Evolutionary conservation across 1,140 invertebrate species (phyloP).

Genomic region (Platorchestia sp.): DNA sequence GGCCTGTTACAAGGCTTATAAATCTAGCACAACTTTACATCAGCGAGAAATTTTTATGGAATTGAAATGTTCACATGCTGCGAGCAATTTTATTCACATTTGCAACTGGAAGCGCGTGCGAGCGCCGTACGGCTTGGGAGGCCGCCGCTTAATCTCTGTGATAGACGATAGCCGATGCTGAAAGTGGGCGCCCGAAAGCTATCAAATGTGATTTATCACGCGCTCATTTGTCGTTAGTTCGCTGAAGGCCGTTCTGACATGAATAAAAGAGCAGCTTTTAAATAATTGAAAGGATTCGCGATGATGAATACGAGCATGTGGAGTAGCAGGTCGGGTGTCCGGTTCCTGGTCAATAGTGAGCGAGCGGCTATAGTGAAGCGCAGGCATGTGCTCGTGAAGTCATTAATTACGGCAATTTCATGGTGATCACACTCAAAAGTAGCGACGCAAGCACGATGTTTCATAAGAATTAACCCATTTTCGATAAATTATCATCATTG

Average conservation of each 20-base stretch:
- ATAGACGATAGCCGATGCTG: not conserved
- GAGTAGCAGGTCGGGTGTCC: not conserved
- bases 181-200: not conserved
- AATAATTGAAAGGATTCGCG: not conserved
- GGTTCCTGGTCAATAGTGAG: not conserved
- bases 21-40: not conserved
- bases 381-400: not conserved
- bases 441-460: not conserved
- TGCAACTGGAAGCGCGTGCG: not conserved
- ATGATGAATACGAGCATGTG: not conserved
- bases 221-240: not conserved
- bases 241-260: not conserved
- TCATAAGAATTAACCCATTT: not conserved
- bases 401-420: not conserved
- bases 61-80: not conserved
- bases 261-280: conserved; percentile 1
- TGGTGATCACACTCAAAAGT: not conserved
- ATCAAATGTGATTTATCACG: not conserved
- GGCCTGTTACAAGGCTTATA: not conserved
- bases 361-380: not conserved
- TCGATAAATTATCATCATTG: not conserved
- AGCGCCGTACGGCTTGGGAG: not conserved
- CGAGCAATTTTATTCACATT: not conserved
- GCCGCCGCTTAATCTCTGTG: not conserved
- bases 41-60: not conserved